Base-by-base conservation (phyloP, 2,113 vertebrate genomes). In the Pseudolaguvia tuberculata region DNA sequence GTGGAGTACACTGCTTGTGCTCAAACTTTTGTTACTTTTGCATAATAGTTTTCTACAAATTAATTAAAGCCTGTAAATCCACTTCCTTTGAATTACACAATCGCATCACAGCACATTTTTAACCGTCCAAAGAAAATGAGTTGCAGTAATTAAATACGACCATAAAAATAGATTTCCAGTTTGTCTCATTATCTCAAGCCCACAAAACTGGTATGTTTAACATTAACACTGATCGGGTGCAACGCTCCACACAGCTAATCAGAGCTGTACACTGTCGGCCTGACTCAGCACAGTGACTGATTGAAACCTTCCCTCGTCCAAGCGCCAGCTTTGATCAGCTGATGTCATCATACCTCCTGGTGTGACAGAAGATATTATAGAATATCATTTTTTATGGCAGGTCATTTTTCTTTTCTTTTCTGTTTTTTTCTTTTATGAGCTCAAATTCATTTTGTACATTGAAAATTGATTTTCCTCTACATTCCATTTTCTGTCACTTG, bases 371-470 rank as follows among this genome's bases (percentile, higher is more conserved):
- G 87, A 84, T 86, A 89, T 89, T 91, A 88, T 88, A 84, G 88
- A 85, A 89, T 89, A 88, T 89, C 86, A 85, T 86, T 84, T 89
- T 90, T 88, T 85, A 84, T 87, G 86, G 86, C 87, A 87, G 90
- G 88, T 90, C 88, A 88, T 92, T 88, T 88, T 86, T 91, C 88
- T 90, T 90, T 90, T 88, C 85, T 87, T 86, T 88, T 86, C 82
- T 86, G 86, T 87, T 89, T 89, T 88, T 86, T 89, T 88, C 88
- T 87, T 83, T 89, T 88, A 87, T 88, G 82, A 76, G 87, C 86
- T 81, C 86, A 87, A 85, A 89, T 91, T 91, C 86, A 88, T 91
- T 90, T 89, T 86, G 85, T 86, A 86, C 87, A 88, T 90, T 90
- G 88, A 90, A 89, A 89, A 90, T 91, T 87, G 89, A 90, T 90